A percentile compares a stretch with the other conserved stretches of the same genome.
Evolutionary conservation across 2,888 invertebrate species (phyloP).

Genomic region (Dasysyrphus tricinctus): DNA sequence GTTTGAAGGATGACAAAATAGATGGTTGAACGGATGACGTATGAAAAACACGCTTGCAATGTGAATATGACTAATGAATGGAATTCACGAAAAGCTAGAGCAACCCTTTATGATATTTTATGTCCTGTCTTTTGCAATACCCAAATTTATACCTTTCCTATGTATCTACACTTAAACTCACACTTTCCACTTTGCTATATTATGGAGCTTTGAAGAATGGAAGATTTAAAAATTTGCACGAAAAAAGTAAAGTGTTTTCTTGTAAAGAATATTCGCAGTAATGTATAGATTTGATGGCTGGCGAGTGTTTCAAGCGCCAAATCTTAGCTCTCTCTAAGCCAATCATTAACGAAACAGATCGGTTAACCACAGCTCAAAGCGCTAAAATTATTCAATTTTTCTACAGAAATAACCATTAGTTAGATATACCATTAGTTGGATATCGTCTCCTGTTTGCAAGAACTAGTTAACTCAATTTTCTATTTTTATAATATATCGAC

Average conservation of each 20-base stretch:
- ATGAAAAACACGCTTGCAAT: conserved; percentile 54
- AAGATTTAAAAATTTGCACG: not conserved
- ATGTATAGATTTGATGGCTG: too few relatives aligned
- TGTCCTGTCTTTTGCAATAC: conserved; percentile 1
- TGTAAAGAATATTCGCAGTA: too few relatives aligned
- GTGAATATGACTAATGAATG: conserved; percentile 75
- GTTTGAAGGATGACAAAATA: conserved; percentile 41
- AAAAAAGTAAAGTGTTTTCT: not conserved
- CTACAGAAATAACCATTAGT: too few relatives aligned
- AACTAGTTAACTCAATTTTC: too few relatives aligned
- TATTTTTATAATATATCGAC: too few relatives aligned
- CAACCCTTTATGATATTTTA: conserved; percentile 56
- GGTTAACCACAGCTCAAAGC: too few relatives aligned
- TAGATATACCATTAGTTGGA: too few relatives aligned
- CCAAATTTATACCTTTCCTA: not conserved
- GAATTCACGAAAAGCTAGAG: conserved; percentile 54
- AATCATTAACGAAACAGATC: too few relatives aligned
- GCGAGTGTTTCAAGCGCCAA: too few relatives aligned
- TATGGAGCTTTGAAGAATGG: not conserved
- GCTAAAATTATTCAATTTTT: too few relatives aligned
- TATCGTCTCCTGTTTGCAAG: too few relatives aligned
- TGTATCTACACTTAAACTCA: not conserved
- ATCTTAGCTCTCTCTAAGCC: too few relatives aligned
- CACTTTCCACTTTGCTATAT: not conserved
- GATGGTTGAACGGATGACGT: conserved; percentile 34